Evolutionary conservation across 2,113 vertebrate species (phyloP).

Genomic region (Tragelaphus buxtoni): DNA sequence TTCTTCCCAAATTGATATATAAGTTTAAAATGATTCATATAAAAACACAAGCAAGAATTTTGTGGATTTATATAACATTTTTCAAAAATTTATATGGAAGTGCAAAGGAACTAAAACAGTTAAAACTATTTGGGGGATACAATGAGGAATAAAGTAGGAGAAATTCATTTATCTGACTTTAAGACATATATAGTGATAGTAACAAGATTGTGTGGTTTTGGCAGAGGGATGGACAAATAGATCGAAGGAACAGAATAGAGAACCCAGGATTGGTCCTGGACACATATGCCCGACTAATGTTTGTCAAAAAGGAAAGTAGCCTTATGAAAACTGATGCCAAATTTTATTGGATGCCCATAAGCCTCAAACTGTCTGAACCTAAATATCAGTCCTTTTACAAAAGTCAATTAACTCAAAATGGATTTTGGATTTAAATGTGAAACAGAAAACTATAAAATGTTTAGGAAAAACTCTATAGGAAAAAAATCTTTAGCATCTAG

Average conservation of each 20-base stretch:
- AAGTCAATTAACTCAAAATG: neutral
- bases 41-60: neutral
- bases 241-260: neutral
- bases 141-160: neutral
- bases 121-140: neutral
- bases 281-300: neutral
- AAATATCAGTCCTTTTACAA: neutral
- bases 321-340: neutral
- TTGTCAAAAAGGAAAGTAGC: neutral
- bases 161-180: neutral
- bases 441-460: neutral
- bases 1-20: neutral
- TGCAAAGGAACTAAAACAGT: neutral
- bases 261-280: neutral
- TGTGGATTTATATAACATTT: neutral
- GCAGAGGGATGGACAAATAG: neutral
- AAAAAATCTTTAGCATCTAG: neutral
- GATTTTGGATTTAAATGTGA: neutral
- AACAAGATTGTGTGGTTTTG: neutral
- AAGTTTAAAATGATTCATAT: neutral
- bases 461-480: neutral
- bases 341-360: neutral
- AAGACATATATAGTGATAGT: neutral
- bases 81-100: neutral
- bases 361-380: neutral